phyloP scores from a whole-genome alignment of 2,113 vertebrate genomes.

The Thomomys bottae region DNA sequence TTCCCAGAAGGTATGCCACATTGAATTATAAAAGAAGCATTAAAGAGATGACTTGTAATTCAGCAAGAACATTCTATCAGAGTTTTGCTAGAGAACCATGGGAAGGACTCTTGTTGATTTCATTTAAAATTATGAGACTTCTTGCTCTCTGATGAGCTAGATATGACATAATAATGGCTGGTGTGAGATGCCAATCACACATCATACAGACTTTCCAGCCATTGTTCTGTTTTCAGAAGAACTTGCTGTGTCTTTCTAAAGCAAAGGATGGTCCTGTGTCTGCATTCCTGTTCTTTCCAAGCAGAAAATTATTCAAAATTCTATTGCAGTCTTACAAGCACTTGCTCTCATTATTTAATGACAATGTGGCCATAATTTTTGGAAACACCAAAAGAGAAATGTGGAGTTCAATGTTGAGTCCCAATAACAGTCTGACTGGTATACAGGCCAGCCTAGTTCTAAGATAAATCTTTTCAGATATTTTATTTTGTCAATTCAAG shows the following conservation, averaged over 20 bases:
- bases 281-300: not conserved
- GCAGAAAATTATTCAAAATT: not conserved
- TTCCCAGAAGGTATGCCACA: not conserved
- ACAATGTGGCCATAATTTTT: not conserved
- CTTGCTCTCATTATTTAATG: slow-evolving; percentile 39
- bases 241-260: not conserved
- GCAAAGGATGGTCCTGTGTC: not conserved
- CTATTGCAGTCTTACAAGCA: not conserved
- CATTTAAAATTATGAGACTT: slow-evolving; percentile 42
- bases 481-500: not conserved
- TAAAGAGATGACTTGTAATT: slow-evolving; percentile 48
- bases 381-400: not conserved
- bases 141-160: slow-evolving; percentile 13
- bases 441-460: slow-evolving; percentile 5
- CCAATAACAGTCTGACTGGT: not conserved
- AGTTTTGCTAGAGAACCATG: slow-evolving; percentile 4
- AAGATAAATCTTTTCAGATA: not conserved
- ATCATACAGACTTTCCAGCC: not conserved
- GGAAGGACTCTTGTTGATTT: not conserved
- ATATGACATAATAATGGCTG: not conserved
- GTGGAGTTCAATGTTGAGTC: not conserved
- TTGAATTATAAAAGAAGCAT: not conserved
- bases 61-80: slow-evolving; percentile 20
- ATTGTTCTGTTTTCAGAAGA: slow-evolving; percentile 4
- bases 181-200: not conserved